phyloP scores from a whole-genome alignment of 1,140 invertebrate species.

The Psix sp. region DNA sequence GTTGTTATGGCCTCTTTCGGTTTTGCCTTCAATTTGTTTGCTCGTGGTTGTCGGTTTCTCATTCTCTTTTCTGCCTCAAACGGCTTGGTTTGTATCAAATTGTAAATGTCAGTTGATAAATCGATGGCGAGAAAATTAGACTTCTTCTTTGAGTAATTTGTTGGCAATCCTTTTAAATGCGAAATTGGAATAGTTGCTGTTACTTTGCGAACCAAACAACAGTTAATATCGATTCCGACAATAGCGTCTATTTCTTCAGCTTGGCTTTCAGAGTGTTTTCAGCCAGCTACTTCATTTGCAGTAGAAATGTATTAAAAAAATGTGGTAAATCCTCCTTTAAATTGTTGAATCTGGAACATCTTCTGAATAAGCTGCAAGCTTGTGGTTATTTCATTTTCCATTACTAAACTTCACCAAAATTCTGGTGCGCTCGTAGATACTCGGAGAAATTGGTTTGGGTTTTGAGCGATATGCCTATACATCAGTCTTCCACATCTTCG shows the following conservation, averaged over 20 bases:
- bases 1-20: background rate
- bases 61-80: background rate
- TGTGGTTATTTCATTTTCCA: background rate
- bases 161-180: background rate
- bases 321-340: no score
- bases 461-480: slow-evolving; percentile 2
- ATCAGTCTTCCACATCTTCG: slow-evolving; percentile 17
- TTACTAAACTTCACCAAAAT: background rate
- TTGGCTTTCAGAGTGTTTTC: no score
- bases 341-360: slow-evolving; percentile 6
- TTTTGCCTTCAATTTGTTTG: slow-evolving; percentile 4
- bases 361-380: slow-evolving; percentile 13
- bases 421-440: background rate
- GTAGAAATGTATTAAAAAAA: no score
- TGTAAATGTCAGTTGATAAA: slow-evolving; percentile 14
- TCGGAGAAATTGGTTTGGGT: background rate
- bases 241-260: no score
- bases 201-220: no score
- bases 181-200: no score
- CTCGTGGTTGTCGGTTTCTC: background rate
- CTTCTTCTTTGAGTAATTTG: background rate
- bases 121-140: background rate
- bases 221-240: no score
- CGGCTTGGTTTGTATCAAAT: slow-evolving; percentile 7
- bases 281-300: no score